Percentiles rank a stretch among this genome's conserved stretches.
These are phyloP conservation scores for Urosaurus nigricauda DNA, from an alignment of 2,797 vertebrate species.

Conservation along the genomic window DNA sequence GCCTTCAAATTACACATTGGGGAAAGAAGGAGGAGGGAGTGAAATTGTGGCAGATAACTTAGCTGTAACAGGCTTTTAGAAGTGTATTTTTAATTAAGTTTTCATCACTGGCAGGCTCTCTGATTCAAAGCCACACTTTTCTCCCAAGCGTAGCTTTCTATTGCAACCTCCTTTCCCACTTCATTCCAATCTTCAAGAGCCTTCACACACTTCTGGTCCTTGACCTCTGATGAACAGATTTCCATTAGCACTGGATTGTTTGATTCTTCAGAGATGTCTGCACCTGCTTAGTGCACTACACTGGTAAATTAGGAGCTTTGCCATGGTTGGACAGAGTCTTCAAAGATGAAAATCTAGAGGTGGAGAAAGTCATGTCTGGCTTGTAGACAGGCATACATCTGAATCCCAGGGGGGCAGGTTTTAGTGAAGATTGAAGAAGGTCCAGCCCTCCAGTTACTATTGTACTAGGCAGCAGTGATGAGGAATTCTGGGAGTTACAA, in stretches of 20 bases:
- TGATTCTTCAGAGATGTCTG: neutral
- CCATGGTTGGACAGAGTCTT: neutral
- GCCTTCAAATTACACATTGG: neutral
- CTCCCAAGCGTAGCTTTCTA: neutral
- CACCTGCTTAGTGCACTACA: neutral
- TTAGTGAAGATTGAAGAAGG: neutral
- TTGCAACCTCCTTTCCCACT: rapidly evolving
- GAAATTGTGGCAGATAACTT: neutral
- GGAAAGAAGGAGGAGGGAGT: too few relatives aligned
- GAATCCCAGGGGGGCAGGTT: neutral
- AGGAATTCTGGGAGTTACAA: too few relatives aligned
- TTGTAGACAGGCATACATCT: rapidly evolving
- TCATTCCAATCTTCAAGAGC: neutral
- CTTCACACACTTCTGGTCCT: neutral
- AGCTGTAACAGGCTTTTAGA: neutral
- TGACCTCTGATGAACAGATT: neutral
- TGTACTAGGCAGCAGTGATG: too few relatives aligned
- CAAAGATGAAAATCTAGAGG: neutral
- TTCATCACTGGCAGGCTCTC: neutral
- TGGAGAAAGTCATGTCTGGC: rapidly evolving
- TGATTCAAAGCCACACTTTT: neutral
- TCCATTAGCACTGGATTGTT: constrained; percentile 5
- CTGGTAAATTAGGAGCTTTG: neutral
- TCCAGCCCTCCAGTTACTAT: neutral
- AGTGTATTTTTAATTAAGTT: constrained; percentile 15